A percentile compares a stretch with the other conserved stretches of the same genome.
Conservation (phyloP, 2,113 vertebrate genomes). For the Hippocampus guttulatus region DNA sequence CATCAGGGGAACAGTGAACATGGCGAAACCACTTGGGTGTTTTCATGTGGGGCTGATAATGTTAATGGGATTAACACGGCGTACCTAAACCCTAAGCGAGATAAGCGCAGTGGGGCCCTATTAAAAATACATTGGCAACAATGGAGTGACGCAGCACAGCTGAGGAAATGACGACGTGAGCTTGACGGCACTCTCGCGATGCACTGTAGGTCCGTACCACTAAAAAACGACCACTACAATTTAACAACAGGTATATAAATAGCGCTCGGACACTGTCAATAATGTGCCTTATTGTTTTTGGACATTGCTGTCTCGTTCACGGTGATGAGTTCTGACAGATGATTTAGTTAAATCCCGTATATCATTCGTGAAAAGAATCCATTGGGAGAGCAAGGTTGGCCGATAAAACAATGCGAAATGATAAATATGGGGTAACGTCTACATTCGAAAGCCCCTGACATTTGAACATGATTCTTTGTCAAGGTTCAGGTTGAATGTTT, state of each 20-base stretch:
- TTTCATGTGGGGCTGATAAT: constrained; percentile 55
- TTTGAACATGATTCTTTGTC: too few relatives aligned
- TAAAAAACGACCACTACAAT: not conserved
- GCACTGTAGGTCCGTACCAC: not conserved
- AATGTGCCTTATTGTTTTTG: not conserved
- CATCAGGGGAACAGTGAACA: constrained; percentile 52
- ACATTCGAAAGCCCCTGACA: too few relatives aligned
- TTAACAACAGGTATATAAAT: not conserved
- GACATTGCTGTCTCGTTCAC: not conserved
- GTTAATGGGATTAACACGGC: constrained; percentile 70
- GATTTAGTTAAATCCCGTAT: not conserved
- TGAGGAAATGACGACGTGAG: not conserved
- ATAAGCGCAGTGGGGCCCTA: constrained; percentile 64
- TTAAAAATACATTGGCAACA: constrained; percentile 61
- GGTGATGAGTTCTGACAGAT: not conserved
- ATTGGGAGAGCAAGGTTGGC: too few relatives aligned
- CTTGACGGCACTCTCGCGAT: not conserved
- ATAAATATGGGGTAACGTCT: too few relatives aligned
- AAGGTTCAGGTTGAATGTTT: too few relatives aligned
- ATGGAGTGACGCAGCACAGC: constrained; percentile 18
- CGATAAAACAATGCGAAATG: too few relatives aligned
- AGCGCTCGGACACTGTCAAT: not conserved
- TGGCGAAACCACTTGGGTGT: constrained; percentile 58
- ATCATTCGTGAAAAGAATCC: not conserved
- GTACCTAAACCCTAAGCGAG: constrained; percentile 69